Evolutionary conservation across 2,888 invertebrate species (phyloP), one percentile per base, ranked within the genome.

Genomic region (Stratiomys singularior): DNA sequence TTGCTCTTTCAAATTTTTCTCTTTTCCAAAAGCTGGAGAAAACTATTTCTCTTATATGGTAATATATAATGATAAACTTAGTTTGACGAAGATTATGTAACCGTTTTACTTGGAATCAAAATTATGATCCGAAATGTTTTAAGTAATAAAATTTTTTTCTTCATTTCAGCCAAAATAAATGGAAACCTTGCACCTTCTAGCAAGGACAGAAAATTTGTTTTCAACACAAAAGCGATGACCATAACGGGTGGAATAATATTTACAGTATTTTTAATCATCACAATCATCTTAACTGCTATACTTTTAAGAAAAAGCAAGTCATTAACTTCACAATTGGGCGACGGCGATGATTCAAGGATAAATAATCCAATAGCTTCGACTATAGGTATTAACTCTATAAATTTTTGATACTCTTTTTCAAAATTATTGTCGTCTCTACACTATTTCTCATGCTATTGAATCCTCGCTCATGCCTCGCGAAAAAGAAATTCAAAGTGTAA

Each of bases 311-410:
- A 72, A 72, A 74, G 74, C 74, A 74, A 74, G 74, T 74, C 74
- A 76, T 2, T 23, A 69, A 76, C 15, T 71, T 60, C 46, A 60
- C 74, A 76, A 52, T 77, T 83, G 82, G 85, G 84, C 82, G 85
- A 87, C 83, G 86, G 84, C 81, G 88, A 88, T 82, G 86, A 87
- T 82, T 85, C 84, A 81, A 83, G 85, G 84, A 84, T 83, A 82
- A 86, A 87, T 85, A 85, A 85, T 83, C 88, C 88, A 83, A 87
- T 88, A 82, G 84, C 84, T 83, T 87, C 88, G 83, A 85, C 85
- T 81, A 88, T 88, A 87, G 88, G 88, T 88, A 86, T 81, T 83
- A 1, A 28, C 77, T 37, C 37, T 78, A 74, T 3, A 27, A 23
- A 66, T 37, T 66, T 37, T 66, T 37, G 37, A 66, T n/a, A 28